Evolutionary conservation across 2,113 vertebrate species (phyloP).

Genomic region (Cyprinus carpio): DNA sequence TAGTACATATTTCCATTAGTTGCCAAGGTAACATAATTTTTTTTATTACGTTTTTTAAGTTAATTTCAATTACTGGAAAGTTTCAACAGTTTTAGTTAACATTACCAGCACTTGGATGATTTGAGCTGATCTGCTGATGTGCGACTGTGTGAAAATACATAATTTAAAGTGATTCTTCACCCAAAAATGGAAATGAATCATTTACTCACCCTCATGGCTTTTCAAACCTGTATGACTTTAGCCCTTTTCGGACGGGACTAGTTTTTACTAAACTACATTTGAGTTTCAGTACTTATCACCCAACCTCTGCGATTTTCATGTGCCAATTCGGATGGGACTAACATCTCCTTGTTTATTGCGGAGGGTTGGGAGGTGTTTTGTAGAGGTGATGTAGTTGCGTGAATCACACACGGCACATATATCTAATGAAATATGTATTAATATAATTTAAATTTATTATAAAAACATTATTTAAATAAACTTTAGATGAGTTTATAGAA

Average conservation of each 20-base stretch:
- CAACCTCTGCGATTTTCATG: too few species aligned
- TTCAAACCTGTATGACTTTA: neutral
- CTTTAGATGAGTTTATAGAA: neutral
- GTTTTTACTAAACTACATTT: too few species aligned
- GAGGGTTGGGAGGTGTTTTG: too few species aligned
- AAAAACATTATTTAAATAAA: neutral
- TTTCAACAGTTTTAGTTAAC: neutral
- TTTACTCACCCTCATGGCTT: neutral
- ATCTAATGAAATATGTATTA: too few species aligned
- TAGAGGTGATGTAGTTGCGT: too few species aligned
- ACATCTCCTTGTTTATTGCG: too few species aligned
- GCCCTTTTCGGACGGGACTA: too few species aligned
- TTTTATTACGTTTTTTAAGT: neutral
- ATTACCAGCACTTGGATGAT: neutral
- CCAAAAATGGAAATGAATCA: neutral
- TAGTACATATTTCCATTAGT: neutral
- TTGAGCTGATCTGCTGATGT: neutral
- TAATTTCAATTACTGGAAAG: neutral
- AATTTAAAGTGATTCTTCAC: neutral
- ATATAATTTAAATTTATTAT: too few species aligned
- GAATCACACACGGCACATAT: too few species aligned
- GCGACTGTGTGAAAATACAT: neutral
- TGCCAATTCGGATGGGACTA: too few species aligned
- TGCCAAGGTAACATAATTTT: too few species aligned
- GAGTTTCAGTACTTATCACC: too few species aligned